Percentiles rank a stretch among this genome's conserved stretches.
These are phyloP conservation scores for Paradoxurus hermaphroditus DNA, from an alignment of 2,113 vertebrate genomes.

Conservation along the genomic window DNA sequence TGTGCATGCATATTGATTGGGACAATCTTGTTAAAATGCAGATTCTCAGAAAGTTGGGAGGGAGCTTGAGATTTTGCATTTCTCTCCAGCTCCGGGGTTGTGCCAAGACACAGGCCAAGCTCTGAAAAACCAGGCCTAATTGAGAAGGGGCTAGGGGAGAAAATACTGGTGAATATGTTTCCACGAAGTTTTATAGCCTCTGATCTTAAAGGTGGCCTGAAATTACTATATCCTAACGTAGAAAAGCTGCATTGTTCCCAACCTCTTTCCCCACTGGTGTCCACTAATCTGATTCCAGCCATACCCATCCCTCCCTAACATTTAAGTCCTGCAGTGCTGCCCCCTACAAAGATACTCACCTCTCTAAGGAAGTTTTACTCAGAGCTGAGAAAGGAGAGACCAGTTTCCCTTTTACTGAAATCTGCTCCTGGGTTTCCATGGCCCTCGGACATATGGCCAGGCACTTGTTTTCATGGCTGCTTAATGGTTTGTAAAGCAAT, in stretches of 20 bases:
- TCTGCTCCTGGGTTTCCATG: constrained; percentile 37
- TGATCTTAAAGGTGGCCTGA: background rate
- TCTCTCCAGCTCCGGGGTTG: background rate
- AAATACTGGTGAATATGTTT: background rate
- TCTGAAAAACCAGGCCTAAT: background rate
- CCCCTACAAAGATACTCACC: background rate
- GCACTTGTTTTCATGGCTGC: constrained; percentile 52
- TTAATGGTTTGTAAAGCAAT: constrained; percentile 73
- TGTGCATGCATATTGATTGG: background rate
- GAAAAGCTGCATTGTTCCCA: background rate
- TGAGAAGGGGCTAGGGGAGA: background rate
- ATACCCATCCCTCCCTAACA: background rate
- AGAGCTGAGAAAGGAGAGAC: background rate
- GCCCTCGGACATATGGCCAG: constrained; percentile 64
- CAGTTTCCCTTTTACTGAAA: constrained; percentile 16
- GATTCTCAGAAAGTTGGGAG: background rate
- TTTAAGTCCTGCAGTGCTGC: background rate
- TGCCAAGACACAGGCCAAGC: background rate
- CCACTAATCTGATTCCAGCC: constrained; percentile 7
- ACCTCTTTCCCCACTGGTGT: background rate
- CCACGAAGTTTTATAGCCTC: background rate
- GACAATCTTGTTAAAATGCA: background rate
- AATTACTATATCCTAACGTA: background rate
- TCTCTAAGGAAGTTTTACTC: background rate
- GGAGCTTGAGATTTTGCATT: background rate